These are phyloP conservation scores for Ricordea florida DNA, from an alignment of 92 coral and sea anemone genomes.

Conservation along the genomic window DNA sequence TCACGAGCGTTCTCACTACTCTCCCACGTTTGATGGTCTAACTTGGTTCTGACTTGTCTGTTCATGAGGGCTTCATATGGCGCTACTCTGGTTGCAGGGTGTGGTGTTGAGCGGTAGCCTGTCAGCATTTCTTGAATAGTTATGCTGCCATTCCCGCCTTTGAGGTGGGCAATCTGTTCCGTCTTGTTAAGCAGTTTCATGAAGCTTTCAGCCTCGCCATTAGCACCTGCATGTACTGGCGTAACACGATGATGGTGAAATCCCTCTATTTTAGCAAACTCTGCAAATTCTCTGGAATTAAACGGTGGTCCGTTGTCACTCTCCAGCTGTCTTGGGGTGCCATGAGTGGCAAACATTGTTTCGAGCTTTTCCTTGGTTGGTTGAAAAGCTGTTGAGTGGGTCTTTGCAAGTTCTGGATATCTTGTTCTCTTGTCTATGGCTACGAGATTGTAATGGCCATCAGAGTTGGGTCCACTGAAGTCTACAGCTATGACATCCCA, in stretches of 20 bases:
- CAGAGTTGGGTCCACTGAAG: constrained; percentile 48
- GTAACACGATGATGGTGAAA: constrained; percentile 54
- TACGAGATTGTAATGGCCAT: constrained; percentile 38
- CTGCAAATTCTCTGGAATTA: constrained; percentile 50
- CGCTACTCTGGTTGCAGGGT: no score
- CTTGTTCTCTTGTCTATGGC: constrained; percentile 46
- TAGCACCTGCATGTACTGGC: constrained; percentile 56
- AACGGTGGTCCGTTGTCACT: constrained; percentile 25
- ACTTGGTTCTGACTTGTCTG: no score
- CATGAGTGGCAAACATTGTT: constrained; percentile 46
- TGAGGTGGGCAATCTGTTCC: constrained; percentile 32
- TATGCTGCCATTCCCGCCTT: neutral
- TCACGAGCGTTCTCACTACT: no score
- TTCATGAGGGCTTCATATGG: no score
- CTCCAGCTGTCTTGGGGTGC: constrained; percentile 20
- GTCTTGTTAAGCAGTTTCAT: constrained; percentile 67
- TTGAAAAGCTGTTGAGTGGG: constrained; percentile 20
- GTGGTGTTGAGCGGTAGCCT: no score
- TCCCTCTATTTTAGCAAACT: constrained; percentile 59
- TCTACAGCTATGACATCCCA: constrained; percentile 52
- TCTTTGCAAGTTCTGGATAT: constrained; percentile 25
- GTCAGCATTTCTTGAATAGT: no score
- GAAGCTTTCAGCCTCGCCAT: constrained; percentile 48
- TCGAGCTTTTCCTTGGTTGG: constrained; percentile 13
- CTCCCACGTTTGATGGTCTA: no score